phyloP scores from a whole-genome alignment of 1,140 invertebrate species.

The Andricus grossulariae region DNA sequence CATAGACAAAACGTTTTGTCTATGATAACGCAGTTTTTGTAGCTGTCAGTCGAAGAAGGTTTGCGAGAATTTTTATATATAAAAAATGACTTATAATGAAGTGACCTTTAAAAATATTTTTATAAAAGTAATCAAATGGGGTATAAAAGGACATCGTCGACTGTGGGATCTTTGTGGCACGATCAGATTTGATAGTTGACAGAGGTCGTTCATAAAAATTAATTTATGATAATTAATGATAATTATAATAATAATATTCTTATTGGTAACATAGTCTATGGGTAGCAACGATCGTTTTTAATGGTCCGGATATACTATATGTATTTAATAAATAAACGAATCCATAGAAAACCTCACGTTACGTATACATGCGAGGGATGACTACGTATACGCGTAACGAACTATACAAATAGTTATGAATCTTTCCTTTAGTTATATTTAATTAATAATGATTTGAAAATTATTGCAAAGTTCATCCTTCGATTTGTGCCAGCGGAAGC shows the following conservation, averaged over 20 bases:
- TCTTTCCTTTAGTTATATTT: conserved; percentile 45
- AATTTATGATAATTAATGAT: not conserved
- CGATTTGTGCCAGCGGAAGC: conserved; percentile 27
- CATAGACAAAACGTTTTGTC: not conserved
- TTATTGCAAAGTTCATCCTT: conserved; percentile 64
- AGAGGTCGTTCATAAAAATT: conserved; percentile 22
- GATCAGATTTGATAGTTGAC: conserved; percentile 22
- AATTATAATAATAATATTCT: conserved; percentile 11
- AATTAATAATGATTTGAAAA: conserved; percentile 47
- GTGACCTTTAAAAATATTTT: not conserved
- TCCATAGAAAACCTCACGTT: conserved; percentile 61
- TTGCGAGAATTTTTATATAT: not conserved
- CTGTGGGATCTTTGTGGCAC: conserved; percentile 26
- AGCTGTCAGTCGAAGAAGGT: not conserved
- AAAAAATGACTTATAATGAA: conserved; percentile 8
- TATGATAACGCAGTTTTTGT: not conserved
- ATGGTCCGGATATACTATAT: conserved; percentile 30
- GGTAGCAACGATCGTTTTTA: conserved; percentile 34
- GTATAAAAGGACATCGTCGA: conserved; percentile 23
- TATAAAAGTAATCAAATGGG: conserved; percentile 21
- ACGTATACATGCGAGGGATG: conserved; percentile 63
- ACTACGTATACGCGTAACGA: conserved; percentile 65
- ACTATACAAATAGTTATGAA: conserved; percentile 68
- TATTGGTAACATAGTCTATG: conserved; percentile 32
- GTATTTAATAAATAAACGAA: conserved; percentile 35